Evolutionary conservation across 1,140 invertebrate species (phyloP).

Genomic region (Drosophila truncata): DNA sequence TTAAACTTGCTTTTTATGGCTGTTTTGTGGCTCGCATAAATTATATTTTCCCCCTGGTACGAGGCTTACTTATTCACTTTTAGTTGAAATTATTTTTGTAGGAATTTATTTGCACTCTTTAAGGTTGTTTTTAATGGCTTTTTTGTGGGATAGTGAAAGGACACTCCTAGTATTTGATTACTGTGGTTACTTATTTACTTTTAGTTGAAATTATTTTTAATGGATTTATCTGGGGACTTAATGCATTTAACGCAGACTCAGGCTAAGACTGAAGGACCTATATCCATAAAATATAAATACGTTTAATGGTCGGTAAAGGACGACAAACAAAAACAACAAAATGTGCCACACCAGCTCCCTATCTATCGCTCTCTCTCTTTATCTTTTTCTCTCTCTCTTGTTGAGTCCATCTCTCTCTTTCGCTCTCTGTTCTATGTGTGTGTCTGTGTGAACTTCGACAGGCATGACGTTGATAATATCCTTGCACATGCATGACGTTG

Average conservation of each 20-base stretch:
- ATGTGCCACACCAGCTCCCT: conserved; percentile 53
- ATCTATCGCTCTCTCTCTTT: conserved; percentile 12
- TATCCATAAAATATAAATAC: conserved; percentile 70
- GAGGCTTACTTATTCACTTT: conserved; percentile 37
- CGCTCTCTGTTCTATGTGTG: conserved; percentile 11
- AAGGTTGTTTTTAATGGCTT: conserved; percentile 10
- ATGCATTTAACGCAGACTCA: conserved; percentile 58
- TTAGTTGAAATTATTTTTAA: conserved; percentile 75
- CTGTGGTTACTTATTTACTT: conserved; percentile 47
- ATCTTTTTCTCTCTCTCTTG: not conserved
- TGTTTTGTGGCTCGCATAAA: conserved; percentile 56
- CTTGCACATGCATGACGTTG: conserved; percentile 82
- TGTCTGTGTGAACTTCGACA: conserved; percentile 62
- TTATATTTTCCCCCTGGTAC: conserved; percentile 51
- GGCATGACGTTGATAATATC: conserved; percentile 84
- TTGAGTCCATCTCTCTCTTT: not conserved
- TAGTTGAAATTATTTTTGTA: conserved; percentile 68
- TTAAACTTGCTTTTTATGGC: conserved; percentile 33
- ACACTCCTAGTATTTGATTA: not conserved
- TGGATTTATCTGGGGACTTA: conserved; percentile 64
- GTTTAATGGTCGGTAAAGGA: conserved; percentile 67
- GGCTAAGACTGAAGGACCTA: conserved; percentile 23
- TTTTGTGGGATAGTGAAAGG: not conserved
- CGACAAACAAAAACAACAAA: conserved; percentile 60
- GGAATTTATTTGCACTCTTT: conserved; percentile 54